A percentile compares a stretch with the other conserved stretches of the same genome.
Evolutionary conservation across 2,113 vertebrate species (phyloP).

Genomic region (Tenebrosternarchus preto): DNA sequence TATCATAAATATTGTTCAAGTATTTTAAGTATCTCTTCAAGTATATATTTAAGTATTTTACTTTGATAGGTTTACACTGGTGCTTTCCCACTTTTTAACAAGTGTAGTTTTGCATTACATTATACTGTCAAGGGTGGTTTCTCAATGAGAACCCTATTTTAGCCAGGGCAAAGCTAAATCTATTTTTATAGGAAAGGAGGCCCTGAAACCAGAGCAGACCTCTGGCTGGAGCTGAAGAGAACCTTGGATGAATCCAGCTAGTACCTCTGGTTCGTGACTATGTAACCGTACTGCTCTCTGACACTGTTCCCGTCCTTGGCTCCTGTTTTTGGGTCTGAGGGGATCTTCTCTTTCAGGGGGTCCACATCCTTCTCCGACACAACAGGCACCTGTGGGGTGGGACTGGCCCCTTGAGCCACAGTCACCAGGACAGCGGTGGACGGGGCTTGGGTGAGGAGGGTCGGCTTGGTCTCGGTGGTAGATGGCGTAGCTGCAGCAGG

Average conservation of each 20-base stretch:
- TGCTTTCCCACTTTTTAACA: neutral
- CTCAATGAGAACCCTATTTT: neutral
- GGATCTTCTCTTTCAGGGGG: constrained; percentile 48
- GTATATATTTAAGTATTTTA: neutral
- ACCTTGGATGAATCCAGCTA: neutral
- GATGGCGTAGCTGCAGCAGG: constrained; percentile 35
- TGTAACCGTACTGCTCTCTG: constrained; percentile 91
- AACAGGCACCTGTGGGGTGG: constrained; percentile 23
- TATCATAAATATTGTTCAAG: too few relatives aligned
- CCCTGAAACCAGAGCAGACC: neutral
- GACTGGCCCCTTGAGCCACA: constrained; percentile 43
- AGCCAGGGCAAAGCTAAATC: neutral
- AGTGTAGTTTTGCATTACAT: neutral
- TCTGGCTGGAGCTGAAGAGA: neutral
- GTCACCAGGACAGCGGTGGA: constrained; percentile 50
- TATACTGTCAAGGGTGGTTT: neutral
- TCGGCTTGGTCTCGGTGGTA: constrained; percentile 42
- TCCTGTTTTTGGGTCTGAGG: constrained; percentile 49
- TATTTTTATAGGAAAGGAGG: neutral
- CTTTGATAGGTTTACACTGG: neutral
- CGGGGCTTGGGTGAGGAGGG: constrained; percentile 50
- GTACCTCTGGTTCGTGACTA: constrained; percentile 90
- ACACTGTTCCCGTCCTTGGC: constrained; percentile 43
- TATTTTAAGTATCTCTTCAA: too few relatives aligned
- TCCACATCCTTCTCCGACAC: constrained; percentile 41